A percentile compares a stretch with the other conserved stretches of the same genome.
These are phyloP conservation scores for Dolomedes plantarius DNA, from an alignment of 2,888 invertebrate genomes.

Conservation along the genomic window DNA sequence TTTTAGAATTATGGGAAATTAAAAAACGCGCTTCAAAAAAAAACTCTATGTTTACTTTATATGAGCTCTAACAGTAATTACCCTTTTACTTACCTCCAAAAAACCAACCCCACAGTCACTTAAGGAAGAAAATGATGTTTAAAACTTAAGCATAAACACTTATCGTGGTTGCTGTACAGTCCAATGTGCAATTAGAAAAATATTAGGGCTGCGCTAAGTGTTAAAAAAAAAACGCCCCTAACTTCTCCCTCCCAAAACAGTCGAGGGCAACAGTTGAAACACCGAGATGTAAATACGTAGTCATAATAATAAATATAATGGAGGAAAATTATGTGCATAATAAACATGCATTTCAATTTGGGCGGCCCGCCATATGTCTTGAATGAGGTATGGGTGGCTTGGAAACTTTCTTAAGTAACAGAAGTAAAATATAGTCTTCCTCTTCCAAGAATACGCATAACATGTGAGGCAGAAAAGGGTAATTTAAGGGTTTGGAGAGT, in stretches of 20 bases:
- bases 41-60: background rate
- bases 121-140: constrained; percentile 16
- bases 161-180: constrained; percentile 13
- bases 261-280: constrained; percentile 33
- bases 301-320: constrained; percentile 67
- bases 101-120: background rate
- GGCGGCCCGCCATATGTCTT: constrained; percentile 37
- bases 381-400: constrained; percentile 38
- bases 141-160: constrained; percentile 48
- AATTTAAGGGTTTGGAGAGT: background rate
- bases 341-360: constrained; percentile 67
- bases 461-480: background rate
- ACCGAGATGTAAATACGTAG: constrained; percentile 45
- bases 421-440: constrained; percentile 39
- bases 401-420: constrained; percentile 61
- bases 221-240: constrained; percentile 23
- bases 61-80: background rate
- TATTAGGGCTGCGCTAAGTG: constrained; percentile 30
- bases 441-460: background rate
- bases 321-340: constrained; percentile 62
- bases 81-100: background rate
- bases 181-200: constrained; percentile 56
- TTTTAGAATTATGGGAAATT: background rate
- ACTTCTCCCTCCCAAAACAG: background rate
- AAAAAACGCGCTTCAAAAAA: background rate